phyloP scores from a whole-genome alignment of 2,797 vertebrate genomes.

The Brachymystax lenok region DNA sequence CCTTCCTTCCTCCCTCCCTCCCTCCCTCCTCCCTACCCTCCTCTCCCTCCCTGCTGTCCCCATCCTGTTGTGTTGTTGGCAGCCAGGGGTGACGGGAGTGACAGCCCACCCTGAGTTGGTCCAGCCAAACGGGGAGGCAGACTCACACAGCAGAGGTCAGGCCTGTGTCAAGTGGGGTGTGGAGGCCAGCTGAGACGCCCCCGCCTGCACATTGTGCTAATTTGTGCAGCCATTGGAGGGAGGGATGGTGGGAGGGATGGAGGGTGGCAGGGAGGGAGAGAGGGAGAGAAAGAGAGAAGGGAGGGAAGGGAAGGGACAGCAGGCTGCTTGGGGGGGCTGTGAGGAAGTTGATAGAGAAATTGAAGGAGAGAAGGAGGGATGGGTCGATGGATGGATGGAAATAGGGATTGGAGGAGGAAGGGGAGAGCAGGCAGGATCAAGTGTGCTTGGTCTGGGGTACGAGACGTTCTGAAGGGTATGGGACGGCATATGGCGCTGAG shows the following conservation, averaged over 20 bases:
- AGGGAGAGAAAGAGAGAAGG: slow-evolving; percentile 36
- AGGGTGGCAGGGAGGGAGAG: slow-evolving; percentile 42
- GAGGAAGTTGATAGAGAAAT: background rate
- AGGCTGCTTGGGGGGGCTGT: too few relatives aligned
- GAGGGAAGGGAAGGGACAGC: slow-evolving; percentile 10
- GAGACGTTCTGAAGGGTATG: background rate
- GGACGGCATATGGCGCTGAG: background rate
- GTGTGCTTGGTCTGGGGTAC: background rate
- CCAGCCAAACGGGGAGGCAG: slow-evolving; percentile 48
- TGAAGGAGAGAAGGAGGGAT: background rate
- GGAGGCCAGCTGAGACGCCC: slow-evolving; percentile 81
- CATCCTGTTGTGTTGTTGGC: slow-evolving; percentile 60
- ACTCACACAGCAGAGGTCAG: slow-evolving; percentile 73
- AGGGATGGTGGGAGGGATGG: slow-evolving; percentile 15
- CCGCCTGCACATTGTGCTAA: slow-evolving; percentile 79
- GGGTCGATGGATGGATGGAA: background rate
- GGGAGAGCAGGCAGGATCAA: background rate
- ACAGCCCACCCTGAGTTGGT: slow-evolving; percentile 61
- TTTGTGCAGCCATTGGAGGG: slow-evolving; percentile 68
- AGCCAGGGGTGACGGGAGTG: slow-evolving; percentile 62
- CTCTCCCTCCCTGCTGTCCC: background rate
- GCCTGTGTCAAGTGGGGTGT: slow-evolving; percentile 81
- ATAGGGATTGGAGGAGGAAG: background rate
- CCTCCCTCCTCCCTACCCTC: background rate
- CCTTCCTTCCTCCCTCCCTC: background rate